Percentiles rank a stretch among this genome's conserved stretches.
phyloP scores from a whole-genome alignment of 2,113 vertebrate genomes.

The Philantomba maxwellii region DNA sequence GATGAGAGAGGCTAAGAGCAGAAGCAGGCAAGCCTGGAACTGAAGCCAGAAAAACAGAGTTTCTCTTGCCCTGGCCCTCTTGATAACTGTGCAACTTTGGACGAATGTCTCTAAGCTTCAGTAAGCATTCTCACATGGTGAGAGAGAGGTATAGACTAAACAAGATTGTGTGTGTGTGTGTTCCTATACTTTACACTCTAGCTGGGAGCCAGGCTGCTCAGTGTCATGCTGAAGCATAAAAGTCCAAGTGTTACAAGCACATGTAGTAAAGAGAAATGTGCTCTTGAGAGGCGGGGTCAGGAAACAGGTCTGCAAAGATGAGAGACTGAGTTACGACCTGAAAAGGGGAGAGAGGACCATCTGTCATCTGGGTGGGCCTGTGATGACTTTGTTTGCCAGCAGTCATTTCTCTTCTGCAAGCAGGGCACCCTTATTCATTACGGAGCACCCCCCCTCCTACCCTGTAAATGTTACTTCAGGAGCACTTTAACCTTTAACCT shows the following conservation, averaged over 20 bases:
- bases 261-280: background rate
- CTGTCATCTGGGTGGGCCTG: background rate
- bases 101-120: background rate
- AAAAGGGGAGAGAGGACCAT: background rate
- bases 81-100: background rate
- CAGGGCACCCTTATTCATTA: accelerated
- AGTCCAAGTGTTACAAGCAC: background rate
- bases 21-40: background rate
- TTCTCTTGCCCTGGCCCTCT: background rate
- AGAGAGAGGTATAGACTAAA: background rate
- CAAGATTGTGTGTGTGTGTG: background rate
- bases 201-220: background rate
- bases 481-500: background rate
- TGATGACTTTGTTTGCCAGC: background rate
- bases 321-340: background rate
- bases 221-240: background rate
- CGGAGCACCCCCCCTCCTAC: background rate
- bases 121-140: background rate
- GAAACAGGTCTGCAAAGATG: background rate
- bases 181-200: background rate
- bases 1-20: accelerated
- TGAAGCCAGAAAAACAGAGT: background rate
- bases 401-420: background rate
- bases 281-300: background rate
- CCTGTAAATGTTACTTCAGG: background rate